These are phyloP conservation scores for Mola mola DNA, from an alignment of 2,113 vertebrate genomes.

Conservation along the genomic window DNA sequence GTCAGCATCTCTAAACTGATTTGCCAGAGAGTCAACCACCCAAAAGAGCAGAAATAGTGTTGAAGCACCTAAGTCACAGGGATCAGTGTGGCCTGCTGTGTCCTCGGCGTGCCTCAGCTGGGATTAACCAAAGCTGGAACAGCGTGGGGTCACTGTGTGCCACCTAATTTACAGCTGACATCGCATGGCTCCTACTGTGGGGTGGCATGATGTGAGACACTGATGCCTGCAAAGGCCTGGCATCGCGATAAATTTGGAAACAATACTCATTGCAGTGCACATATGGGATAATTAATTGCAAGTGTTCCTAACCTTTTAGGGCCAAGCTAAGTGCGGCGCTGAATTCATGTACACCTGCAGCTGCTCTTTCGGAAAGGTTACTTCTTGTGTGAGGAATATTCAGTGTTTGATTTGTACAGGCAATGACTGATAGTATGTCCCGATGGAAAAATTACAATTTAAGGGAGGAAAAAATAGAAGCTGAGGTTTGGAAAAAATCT, in stretches of 20 bases:
- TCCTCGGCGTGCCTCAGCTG: conserved; percentile 49
- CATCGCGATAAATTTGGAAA: conserved; percentile 70
- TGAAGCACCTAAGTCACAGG: conserved; percentile 50
- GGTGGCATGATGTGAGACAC: conserved; percentile 45
- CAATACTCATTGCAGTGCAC: conserved; percentile 49
- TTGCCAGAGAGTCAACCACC: conserved; percentile 1
- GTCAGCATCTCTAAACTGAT: conserved; percentile 34
- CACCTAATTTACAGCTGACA: conserved; percentile 73
- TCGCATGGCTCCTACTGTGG: conserved; percentile 63
- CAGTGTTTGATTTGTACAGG: not conserved
- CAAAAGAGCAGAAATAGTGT: conserved; percentile 45
- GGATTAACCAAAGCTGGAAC: conserved; percentile 69
- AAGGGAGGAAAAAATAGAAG: not conserved
- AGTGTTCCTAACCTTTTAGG: conserved; percentile 68
- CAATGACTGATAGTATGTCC: not conserved
- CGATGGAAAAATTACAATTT: not conserved
- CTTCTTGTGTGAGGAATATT: not conserved
- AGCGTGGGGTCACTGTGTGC: conserved; percentile 51
- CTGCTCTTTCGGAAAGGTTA: conserved; percentile 18
- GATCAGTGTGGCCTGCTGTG: conserved; percentile 54
- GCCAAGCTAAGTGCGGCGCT: conserved; percentile 35
- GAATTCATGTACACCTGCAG: conserved; percentile 21
- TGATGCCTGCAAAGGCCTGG: conserved; percentile 53
- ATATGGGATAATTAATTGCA: conserved; percentile 66
- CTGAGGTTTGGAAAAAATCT: not conserved